A percentile compares a stretch with the other conserved stretches of the same genome.
Evolutionary conservation across 2,888 invertebrate species (phyloP).

Genomic region (Stenoptilia bipunctidactyla): DNA sequence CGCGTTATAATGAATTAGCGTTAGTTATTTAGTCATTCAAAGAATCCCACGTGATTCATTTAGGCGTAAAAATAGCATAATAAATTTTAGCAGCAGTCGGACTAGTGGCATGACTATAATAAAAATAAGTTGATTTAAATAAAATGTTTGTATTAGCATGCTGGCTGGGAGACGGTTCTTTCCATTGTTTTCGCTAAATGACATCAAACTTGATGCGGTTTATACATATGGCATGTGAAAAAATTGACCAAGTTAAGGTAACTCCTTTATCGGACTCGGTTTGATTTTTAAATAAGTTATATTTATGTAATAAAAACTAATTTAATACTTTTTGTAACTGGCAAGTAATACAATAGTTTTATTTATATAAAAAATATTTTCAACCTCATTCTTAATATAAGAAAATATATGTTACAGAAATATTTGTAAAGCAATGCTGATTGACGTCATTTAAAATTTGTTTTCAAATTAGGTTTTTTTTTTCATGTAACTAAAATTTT

Average conservation of each 20-base stretch:
- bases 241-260: conserved; percentile 27
- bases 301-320: too few species aligned
- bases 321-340: too few species aligned
- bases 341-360: too few species aligned
- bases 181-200: conserved; percentile 70
- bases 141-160: conserved; percentile 57
- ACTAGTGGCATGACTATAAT: conserved; percentile 49
- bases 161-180: conserved; percentile 43
- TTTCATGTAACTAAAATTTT: too few species aligned
- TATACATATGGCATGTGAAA: conserved; percentile 56
- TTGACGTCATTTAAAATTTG: too few species aligned
- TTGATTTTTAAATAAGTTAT: neutral
- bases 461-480: too few species aligned
- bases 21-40: conserved; percentile 18
- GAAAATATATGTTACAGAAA: too few species aligned
- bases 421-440: too few species aligned
- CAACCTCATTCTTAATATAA: too few species aligned
- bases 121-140: conserved; percentile 66
- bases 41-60: conserved; percentile 54
- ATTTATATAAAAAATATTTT: too few species aligned
- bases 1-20: neutral
- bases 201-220: conserved; percentile 65
- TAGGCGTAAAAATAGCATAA: conserved; percentile 59
- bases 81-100: conserved; percentile 56
- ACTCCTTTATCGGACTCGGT: conserved; percentile 1